A percentile compares a stretch with the other conserved stretches of the same genome.
These are phyloP conservation scores for Trachymyrmex septentrionalis DNA, from an alignment of 1,140 invertebrate genomes.

Conservation along the genomic window DNA sequence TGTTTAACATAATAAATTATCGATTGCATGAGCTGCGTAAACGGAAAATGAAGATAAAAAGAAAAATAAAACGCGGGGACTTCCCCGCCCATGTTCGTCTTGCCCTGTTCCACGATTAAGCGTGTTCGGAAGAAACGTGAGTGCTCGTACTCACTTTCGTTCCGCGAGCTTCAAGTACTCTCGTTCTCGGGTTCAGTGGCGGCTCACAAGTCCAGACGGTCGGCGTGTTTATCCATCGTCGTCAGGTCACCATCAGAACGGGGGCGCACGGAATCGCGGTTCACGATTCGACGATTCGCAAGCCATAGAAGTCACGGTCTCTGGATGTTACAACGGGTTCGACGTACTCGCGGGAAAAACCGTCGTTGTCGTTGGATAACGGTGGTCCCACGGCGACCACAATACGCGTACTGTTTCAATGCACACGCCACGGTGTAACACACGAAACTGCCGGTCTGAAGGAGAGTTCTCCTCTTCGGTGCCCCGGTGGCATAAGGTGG, in stretches of 20 bases:
- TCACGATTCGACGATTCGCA: not conserved
- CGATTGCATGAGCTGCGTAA: too few relatives aligned
- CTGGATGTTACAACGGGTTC: not conserved
- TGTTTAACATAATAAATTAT: not conserved
- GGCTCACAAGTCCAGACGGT: conserved; percentile 26
- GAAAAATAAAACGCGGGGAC: not conserved
- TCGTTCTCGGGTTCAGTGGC: conserved; percentile 38
- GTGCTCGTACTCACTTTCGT: conserved; percentile 54
- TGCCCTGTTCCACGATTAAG: not conserved
- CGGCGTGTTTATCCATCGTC: conserved; percentile 22
- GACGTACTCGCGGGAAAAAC: conserved; percentile 48
- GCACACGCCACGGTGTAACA: conserved; percentile 72
- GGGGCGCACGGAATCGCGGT: not conserved
- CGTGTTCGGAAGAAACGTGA: not conserved
- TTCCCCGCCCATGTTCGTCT: not conserved
- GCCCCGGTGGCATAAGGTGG: conserved; percentile 68
- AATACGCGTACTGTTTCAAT: conserved; percentile 21
- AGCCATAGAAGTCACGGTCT: not conserved
- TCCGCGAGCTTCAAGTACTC: conserved; percentile 37
- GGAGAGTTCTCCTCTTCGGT: conserved; percentile 67
- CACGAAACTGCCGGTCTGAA: conserved; percentile 74
- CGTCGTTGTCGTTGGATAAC: conserved; percentile 33
- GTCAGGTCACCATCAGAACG: conserved; percentile 38
- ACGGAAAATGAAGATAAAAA: not conserved
- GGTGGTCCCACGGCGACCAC: not conserved